A percentile compares a stretch with the other conserved stretches of the same genome.
Evolutionary conservation across 2,888 invertebrate species (phyloP).

Genomic region (Ophion costatus): DNA sequence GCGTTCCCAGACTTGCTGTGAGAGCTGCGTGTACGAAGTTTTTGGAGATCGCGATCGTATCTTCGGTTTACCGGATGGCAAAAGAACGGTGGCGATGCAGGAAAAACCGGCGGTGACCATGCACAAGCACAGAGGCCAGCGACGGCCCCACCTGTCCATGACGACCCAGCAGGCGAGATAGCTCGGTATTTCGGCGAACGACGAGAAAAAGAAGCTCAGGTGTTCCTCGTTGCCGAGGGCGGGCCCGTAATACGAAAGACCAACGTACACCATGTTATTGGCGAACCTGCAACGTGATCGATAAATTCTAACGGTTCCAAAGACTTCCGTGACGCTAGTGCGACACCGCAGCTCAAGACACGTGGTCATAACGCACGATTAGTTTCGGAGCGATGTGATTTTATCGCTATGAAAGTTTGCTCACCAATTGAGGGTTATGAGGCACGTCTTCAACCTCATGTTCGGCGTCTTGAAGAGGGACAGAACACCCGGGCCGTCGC

Average conservation of each 20-base stretch:
- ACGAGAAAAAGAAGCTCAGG: constrained; percentile 94
- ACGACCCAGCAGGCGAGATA: constrained; percentile 94
- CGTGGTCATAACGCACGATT: neutral
- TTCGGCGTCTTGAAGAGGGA: constrained; percentile 93
- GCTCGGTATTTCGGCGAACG: constrained; percentile 94
- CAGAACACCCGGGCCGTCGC: constrained; percentile 85
- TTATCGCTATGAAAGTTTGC: constrained; percentile 18
- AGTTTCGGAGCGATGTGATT: no score
- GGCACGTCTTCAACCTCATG: constrained; percentile 93
- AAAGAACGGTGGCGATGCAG: constrained; percentile 92
- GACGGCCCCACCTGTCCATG: constrained; percentile 94
- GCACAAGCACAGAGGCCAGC: constrained; percentile 94
- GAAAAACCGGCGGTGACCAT: constrained; percentile 89
- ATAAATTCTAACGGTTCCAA: neutral
- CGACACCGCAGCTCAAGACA: neutral
- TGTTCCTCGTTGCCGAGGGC: constrained; percentile 94
- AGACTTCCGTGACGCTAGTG: neutral
- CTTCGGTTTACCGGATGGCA: constrained; percentile 88
- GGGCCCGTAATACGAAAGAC: constrained; percentile 95
- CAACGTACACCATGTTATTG: constrained; percentile 96
- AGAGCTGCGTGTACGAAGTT: neutral
- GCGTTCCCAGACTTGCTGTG: neutral
- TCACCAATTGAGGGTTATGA: constrained; percentile 94
- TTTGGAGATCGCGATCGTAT: neutral
- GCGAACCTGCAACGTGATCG: constrained; percentile 87